Evolutionary conservation across 2,113 vertebrate genomes (phyloP).

Genomic region (Emydura subglobosa): DNA sequence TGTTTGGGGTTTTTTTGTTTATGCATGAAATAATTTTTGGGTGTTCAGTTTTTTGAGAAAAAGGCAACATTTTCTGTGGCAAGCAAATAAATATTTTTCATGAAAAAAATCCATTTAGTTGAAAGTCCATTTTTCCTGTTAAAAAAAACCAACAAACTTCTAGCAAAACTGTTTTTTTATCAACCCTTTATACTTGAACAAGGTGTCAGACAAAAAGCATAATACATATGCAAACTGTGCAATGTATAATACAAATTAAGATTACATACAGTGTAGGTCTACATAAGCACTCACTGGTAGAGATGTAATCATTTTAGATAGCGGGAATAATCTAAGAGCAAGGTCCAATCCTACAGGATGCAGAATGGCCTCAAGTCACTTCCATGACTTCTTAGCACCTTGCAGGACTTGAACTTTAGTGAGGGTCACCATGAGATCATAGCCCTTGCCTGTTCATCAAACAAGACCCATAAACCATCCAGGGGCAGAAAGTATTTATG

Average conservation of each 20-base stretch:
- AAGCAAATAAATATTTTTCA: not conserved
- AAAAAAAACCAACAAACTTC: not conserved
- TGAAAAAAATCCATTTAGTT: not conserved
- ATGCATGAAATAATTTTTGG: too few relatives aligned
- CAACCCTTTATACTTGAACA: not conserved
- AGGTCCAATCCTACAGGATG: too few relatives aligned
- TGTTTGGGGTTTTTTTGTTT: too few relatives aligned
- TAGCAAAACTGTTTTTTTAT: not conserved
- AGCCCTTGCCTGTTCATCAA: too few relatives aligned
- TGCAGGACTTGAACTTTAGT: too few relatives aligned
- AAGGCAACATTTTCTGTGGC: not conserved
- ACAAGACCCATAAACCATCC: too few relatives aligned
- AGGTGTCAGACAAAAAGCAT: not conserved
- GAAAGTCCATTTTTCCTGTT: too few relatives aligned
- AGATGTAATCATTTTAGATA: not conserved
- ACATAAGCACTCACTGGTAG: not conserved
- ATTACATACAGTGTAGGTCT: not conserved
- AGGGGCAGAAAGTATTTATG: too few relatives aligned
- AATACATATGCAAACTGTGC: not conserved
- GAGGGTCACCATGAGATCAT: too few relatives aligned
- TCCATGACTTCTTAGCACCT: too few relatives aligned
- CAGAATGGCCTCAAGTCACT: too few relatives aligned
- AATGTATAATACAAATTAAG: not conserved
- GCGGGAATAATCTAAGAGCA: not conserved
- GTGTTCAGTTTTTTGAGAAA: not conserved